These are phyloP conservation scores for Netta rufina DNA, from an alignment of 2,797 vertebrate species.

Conservation along the genomic window DNA sequence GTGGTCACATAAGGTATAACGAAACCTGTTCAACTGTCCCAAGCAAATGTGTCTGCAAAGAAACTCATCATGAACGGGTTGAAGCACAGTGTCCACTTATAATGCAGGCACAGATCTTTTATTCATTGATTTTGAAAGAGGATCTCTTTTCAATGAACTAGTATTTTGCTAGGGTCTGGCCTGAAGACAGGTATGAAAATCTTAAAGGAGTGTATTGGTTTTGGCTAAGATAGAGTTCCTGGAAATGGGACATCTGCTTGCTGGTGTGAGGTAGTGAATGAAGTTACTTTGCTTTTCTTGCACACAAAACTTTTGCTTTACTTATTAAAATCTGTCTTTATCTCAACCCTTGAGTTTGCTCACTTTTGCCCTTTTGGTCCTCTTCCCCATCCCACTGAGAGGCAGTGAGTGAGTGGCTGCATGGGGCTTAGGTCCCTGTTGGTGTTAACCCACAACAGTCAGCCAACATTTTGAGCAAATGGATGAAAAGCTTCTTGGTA, in stretches of 20 bases:
- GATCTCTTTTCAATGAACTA: background rate
- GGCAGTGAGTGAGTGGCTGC: accelerated
- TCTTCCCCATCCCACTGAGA: background rate
- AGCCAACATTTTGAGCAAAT: background rate
- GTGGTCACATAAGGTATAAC: background rate
- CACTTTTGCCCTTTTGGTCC: background rate
- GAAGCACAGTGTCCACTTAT: background rate
- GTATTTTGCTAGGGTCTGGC: background rate
- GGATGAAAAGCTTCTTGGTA: background rate
- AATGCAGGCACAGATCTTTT: background rate
- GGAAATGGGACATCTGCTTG: background rate
- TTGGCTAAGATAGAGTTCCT: background rate
- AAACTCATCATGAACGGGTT: background rate
- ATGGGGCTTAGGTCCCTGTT: background rate
- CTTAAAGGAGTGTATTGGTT: background rate
- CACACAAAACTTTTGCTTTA: background rate
- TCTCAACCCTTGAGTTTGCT: background rate
- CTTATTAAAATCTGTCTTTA: background rate
- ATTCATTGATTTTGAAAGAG: background rate
- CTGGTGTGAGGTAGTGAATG: accelerated
- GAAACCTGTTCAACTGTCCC: background rate
- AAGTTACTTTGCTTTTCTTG: background rate
- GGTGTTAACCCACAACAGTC: background rate
- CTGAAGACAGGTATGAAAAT: background rate
- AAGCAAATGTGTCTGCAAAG: background rate